Evolutionary conservation across 2,888 invertebrate species (phyloP), one percentile per base, ranked within the genome.

Genomic region (Agrotis clavis): DNA sequence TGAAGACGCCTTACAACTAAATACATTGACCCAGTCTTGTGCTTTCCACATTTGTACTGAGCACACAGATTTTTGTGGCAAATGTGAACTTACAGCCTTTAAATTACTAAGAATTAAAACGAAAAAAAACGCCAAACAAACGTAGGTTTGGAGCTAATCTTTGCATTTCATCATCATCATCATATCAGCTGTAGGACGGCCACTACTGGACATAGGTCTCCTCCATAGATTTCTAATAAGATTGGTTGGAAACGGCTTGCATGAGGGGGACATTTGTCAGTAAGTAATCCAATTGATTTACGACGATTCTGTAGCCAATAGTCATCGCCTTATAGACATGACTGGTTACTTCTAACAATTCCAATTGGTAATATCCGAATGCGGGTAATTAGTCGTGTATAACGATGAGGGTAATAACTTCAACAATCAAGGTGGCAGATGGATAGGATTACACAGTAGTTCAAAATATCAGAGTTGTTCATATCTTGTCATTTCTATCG

Each of bases 381-480:
- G 75, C 75, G 79, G 79, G 79, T 79, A 73, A 76, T 75, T 63
- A 60, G 19, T 41, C 5, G 47, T n/a, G 11, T 47, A 57, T 35
- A 63, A 35, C n/a, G 16, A 48, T 9, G n/a, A 35, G 18, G 9
- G n/a, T 13, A 6, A 51, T 47, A 50, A 50, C 19, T 69, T 51
- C 59, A 48, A 53, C 13, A 57, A 71, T 25, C 14, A 47, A 70
- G 1, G 30, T 1, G 35, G 7, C 18, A 2, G 18, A 21, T 14
- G 16, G 41, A n/a, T 21, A 11, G 6, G 18, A 2, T 70, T 21
- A 21, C 16, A 50, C 7, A 19, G 50, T 41, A 16, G 16, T 35
- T 7, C 35, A 35, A 7, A 1, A 7, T 35, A 7, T 67, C 21
- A 30, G 19, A 51, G 50, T 18, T 41, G n/a, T 14, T 9, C 30